phyloP scores from a whole-genome alignment of 2,113 vertebrate genomes.

The Heteronetta atricapilla region DNA sequence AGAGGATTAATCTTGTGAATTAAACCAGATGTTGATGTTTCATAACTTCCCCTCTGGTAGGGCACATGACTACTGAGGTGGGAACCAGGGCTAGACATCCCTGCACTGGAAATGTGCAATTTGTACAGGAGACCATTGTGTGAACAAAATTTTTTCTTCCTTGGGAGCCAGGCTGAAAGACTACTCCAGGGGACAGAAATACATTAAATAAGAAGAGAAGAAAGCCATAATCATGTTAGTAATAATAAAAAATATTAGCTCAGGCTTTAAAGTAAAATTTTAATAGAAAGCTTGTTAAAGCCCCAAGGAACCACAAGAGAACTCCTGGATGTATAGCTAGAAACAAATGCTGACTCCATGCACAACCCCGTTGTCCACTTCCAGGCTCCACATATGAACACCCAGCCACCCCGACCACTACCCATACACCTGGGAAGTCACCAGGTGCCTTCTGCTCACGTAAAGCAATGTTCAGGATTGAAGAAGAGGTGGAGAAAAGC shows the following conservation, averaged over 20 bases:
- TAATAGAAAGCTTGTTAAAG: neutral
- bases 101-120: neutral
- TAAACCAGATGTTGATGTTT: neutral
- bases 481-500: neutral
- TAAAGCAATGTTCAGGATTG: neutral
- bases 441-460: neutral
- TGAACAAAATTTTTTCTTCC: neutral
- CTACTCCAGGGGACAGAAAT: neutral
- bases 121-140: neutral
- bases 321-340: neutral
- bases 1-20: neutral
- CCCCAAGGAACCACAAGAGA: neutral
- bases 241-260: neutral
- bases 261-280: neutral
- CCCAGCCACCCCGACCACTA: neutral
- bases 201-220: neutral
- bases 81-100: neutral
- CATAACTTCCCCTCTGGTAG: neutral
- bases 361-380: neutral
- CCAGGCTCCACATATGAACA: rapidly evolving
- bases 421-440: neutral
- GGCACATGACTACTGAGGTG: neutral
- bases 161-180: neutral
- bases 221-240: neutral
- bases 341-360: neutral